Evolutionary conservation across 1,140 invertebrate species (phyloP).

Genomic region (Stenopsyche tienmushanensis): DNA sequence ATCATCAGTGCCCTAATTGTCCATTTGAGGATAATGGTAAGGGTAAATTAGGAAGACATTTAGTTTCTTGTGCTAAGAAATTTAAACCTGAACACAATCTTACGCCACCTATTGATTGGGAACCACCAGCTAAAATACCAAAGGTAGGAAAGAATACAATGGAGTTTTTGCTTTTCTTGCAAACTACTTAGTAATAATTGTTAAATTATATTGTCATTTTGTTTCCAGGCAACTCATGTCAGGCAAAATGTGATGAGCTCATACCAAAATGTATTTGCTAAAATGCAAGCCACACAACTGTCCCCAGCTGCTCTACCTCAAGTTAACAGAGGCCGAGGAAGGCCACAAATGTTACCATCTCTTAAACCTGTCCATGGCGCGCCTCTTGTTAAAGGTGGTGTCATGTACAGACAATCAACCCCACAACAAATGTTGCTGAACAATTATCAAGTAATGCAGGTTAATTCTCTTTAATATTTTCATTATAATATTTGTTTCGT

Average conservation of each 20-base stretch:
- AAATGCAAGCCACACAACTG: conserved; percentile 36
- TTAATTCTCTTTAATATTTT: conserved; percentile 43
- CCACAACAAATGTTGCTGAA: conserved; percentile 46
- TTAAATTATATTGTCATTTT: conserved; percentile 14
- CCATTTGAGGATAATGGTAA: conserved; percentile 94
- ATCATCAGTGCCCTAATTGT: conserved; percentile 92
- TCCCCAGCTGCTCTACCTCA: neutral
- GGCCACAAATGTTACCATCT: conserved; percentile 47
- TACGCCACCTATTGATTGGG: conserved; percentile 83
- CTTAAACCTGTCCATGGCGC: conserved; percentile 49
- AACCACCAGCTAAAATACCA: conserved; percentile 89
- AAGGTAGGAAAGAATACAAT: conserved; percentile 65
- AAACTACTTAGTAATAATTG: conserved; percentile 17
- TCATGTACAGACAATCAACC: conserved; percentile 53
- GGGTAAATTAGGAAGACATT: conserved; percentile 86
- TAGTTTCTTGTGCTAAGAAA: conserved; percentile 86
- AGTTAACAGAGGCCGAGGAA: conserved; percentile 42
- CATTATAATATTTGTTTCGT: neutral
- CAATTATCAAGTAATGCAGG: conserved; percentile 50
- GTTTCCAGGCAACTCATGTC: conserved; percentile 57
- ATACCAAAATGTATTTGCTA: conserved; percentile 47
- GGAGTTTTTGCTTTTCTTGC: conserved; percentile 42
- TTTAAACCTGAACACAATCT: conserved; percentile 85
- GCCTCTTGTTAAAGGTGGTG: conserved; percentile 51
- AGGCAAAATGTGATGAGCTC: conserved; percentile 50